Conservation (phyloP, 1,140 invertebrate species). For the Bombus confusus region DNA sequence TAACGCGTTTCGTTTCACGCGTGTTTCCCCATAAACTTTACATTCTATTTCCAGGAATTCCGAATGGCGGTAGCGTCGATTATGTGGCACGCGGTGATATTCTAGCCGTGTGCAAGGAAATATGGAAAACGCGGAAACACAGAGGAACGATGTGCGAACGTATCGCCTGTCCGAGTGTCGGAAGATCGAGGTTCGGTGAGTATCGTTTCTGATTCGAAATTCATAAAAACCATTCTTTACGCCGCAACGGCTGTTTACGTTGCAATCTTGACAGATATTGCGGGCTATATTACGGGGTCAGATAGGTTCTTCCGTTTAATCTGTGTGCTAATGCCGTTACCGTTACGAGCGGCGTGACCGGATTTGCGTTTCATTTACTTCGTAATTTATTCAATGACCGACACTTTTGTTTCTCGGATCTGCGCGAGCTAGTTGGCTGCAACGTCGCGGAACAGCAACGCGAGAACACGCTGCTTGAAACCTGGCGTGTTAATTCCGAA, state of each 20-base stretch:
- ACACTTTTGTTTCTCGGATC: constrained; percentile 24
- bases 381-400: constrained; percentile 35
- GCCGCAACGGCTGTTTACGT: not conserved
- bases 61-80: not conserved
- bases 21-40: constrained; percentile 5
- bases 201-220: not conserved
- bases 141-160: not conserved
- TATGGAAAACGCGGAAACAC: not conserved
- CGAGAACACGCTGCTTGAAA: not conserved
- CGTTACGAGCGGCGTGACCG: not conserved
- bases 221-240: not conserved
- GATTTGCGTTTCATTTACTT: constrained; percentile 26
- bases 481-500: not conserved
- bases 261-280: constrained; percentile 5
- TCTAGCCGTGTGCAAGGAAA: not conserved
- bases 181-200: not conserved
- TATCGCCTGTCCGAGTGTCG: no score
- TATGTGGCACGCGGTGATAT: not conserved
- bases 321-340: constrained; percentile 30
- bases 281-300: not conserved
- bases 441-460: not conserved
- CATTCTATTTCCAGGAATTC: constrained; percentile 17
- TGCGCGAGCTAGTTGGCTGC: not conserved
- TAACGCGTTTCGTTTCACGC: constrained; percentile 5
- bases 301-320: constrained; percentile 21